Evolutionary conservation across 2,888 invertebrate species (phyloP), one percentile per base, ranked within the genome.

Genomic region (Melieria crassipennis): DNA sequence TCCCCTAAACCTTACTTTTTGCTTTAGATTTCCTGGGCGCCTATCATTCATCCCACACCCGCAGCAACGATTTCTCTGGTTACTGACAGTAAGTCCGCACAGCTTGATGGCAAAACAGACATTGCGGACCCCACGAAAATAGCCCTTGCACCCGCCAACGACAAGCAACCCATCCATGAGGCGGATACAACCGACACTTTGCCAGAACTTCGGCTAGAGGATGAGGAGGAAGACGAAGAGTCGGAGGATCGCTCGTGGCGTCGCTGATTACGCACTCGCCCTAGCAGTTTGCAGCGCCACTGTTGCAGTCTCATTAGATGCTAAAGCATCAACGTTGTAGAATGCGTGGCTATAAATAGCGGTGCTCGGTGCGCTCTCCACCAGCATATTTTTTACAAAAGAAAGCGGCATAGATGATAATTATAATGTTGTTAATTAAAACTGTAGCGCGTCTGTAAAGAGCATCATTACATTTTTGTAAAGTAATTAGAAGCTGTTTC

Each of bases 231-330:
- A 74, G 96, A 96, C 65, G 96, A 96, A 60, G 92, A 92, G 75
- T 93, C 93, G 57, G 94, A 94, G 85, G 93, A 94, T 79, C 90
- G 96, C 77, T 94, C 95, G 45, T 97, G 97, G 97, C 89, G 96
- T 76, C 95, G 96, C 93, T 95, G 93, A 90, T 89, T 80, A 73
- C 62, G 67, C 46, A 56, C 30, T 30, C 30, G 30, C 30, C 30
- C 1, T 30, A 30, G 30, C 30, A 30, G 2, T 30, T 30, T 16
- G 16, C 16, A 16, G 16, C 16, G 16, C 1, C 30, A 30, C 30
- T 30, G 30, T 30, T 30, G 30, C 30, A 30, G 30, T 30, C 30
- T 30, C 30, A 30, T 30, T 30, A 30, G 30, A 30, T 30, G 30
- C 30, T 30, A 30, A 30, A 30, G 30, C 30, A 30, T 30, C 30